Percentiles rank a stretch among this genome's conserved stretches.
Conservation (phyloP, 2,888 invertebrate species). For the Cataglyphis albicans region DNA sequence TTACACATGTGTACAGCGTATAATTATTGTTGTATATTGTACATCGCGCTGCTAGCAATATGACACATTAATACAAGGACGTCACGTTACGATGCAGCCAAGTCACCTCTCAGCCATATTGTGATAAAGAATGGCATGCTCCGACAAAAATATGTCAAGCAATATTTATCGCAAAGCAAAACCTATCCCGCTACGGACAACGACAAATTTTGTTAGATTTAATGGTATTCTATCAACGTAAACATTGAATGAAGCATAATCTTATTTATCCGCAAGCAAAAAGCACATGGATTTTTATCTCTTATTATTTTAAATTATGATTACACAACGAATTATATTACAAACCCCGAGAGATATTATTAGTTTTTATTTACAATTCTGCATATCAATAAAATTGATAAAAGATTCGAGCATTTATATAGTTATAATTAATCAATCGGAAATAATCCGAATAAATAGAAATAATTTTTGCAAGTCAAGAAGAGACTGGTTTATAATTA, state of each 20-base stretch:
- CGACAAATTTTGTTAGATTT: neutral
- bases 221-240: neutral
- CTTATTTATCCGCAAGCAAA: neutral
- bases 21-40: conserved; percentile 21
- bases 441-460: conserved; percentile 33
- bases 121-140: conserved; percentile 6
- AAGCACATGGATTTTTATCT: neutral
- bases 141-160: conserved; percentile 13
- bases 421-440: conserved; percentile 15
- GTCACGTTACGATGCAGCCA: conserved; percentile 6
- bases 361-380: neutral
- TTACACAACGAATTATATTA: neutral
- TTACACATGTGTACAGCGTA: neutral
- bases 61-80: conserved; percentile 16
- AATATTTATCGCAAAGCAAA: conserved; percentile 7
- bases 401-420: conserved; percentile 10
- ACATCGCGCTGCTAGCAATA: neutral
- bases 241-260: neutral
- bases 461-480: conserved; percentile 11
- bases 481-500: conserved; percentile 42
- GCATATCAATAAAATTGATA: neutral
- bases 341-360: neutral
- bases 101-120: conserved; percentile 8
- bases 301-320: neutral
- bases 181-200: neutral